Conservation (phyloP, 92 coral and sea anemone genomes). For the Phymanthus crucifer region DNA sequence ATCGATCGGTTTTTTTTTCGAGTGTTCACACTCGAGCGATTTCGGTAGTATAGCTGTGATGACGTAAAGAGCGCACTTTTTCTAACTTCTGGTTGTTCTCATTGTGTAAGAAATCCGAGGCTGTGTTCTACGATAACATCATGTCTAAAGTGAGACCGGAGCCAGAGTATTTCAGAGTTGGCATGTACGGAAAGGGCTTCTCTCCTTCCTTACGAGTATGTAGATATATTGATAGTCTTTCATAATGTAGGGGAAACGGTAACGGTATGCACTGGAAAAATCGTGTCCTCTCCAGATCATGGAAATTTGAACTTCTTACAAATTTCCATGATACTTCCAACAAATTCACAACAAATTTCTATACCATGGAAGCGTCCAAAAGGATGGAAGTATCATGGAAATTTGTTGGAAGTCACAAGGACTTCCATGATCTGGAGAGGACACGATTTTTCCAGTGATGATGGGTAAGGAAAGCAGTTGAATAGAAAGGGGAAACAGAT, state of each 20-base stretch:
- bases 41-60: no score
- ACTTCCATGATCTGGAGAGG: no score
- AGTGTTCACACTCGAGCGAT: no score
- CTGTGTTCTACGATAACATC: slow-evolving; percentile 86
- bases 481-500: neutral
- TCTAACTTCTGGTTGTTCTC: neutral
- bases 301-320: no score
- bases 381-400: neutral
- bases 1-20: no score
- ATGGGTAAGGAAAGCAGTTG: neutral
- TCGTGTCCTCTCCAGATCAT: no score
- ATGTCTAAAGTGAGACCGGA: slow-evolving; percentile 83
- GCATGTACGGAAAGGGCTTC: slow-evolving; percentile 87
- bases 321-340: no score
- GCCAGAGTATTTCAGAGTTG: slow-evolving; percentile 90
- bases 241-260: neutral
- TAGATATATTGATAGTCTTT: neutral
- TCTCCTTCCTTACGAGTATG: slow-evolving; percentile 88
- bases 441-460: no score
- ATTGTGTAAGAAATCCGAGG: slow-evolving; percentile 60
- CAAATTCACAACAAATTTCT: no score
- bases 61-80: neutral
- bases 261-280: no score
- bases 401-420: no score
- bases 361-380: no score